Conservation (phyloP, 2,113 vertebrate species). For the Accipiter virgatus region DNA sequence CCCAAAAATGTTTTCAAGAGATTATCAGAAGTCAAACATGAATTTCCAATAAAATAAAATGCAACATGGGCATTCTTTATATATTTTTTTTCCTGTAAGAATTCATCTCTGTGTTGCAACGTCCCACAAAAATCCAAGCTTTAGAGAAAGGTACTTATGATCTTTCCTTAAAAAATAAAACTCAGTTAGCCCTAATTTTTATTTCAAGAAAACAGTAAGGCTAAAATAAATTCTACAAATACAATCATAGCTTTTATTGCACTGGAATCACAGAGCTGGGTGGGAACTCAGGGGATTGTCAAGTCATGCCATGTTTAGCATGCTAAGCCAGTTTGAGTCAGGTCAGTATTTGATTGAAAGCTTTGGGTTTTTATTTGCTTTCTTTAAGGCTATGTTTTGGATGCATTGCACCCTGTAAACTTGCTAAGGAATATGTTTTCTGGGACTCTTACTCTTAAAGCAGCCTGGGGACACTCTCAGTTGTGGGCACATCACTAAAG, state of each 20-base stretch:
- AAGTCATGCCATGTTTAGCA: not conserved
- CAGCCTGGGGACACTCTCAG: not conserved
- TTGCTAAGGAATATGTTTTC: not conserved
- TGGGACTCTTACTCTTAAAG: not conserved
- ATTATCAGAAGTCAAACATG: not conserved
- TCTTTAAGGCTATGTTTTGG: not conserved
- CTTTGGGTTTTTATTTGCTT: not conserved
- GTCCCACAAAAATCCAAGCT: not conserved
- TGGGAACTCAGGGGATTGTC: not conserved
- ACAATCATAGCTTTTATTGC: not conserved
- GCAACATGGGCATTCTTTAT: fast-evolving
- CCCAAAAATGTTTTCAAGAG: not conserved
- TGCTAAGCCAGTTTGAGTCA: not conserved
- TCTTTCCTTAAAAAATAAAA: not conserved
- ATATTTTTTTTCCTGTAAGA: not conserved
- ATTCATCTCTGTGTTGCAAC: not conserved
- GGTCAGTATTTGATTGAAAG: not conserved
- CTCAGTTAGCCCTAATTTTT: not conserved
- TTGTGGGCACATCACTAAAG: not conserved
- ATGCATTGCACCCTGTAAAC: not conserved
- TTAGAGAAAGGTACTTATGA: not conserved
- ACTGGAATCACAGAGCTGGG: not conserved
- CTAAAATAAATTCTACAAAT: not conserved
- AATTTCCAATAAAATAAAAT: not conserved
- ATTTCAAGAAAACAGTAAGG: not conserved